Evolutionary conservation across 2,113 vertebrate species (phyloP).

Genomic region (Oxygymnocypris stewartii): DNA sequence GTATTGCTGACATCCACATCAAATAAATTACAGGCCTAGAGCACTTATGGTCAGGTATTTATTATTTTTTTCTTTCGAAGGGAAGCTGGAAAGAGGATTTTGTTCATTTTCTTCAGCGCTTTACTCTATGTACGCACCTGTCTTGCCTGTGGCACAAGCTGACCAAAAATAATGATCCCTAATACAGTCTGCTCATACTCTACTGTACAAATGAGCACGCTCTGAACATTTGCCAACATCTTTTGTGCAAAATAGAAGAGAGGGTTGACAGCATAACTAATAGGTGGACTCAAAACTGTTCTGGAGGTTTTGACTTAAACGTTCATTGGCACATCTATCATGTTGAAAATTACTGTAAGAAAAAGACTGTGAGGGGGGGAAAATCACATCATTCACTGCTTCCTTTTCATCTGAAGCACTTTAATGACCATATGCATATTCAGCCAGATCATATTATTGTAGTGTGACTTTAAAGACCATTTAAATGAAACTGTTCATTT

Average conservation of each 20-base stretch:
- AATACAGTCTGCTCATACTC: slow-evolving; percentile 14
- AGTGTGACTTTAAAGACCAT: background rate
- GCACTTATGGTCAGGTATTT: slow-evolving; percentile 57
- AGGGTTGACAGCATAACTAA: slow-evolving; percentile 16
- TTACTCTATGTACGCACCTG: slow-evolving; percentile 48
- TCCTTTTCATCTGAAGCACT: background rate
- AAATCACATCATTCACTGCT: background rate
- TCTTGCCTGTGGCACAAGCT: slow-evolving; percentile 41
- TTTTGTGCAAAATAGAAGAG: slow-evolving; percentile 10
- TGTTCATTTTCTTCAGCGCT: slow-evolving; percentile 37
- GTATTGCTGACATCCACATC: slow-evolving; percentile 65
- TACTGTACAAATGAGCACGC: slow-evolving; percentile 21
- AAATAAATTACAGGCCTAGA: slow-evolving; percentile 66
- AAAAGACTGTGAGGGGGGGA: background rate
- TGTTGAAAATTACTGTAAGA: background rate
- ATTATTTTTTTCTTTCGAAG: slow-evolving; percentile 22
- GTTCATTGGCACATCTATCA: slow-evolving; percentile 11
- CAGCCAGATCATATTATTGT: slow-evolving; percentile 11
- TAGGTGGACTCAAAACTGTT: slow-evolving; percentile 11
- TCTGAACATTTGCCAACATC: slow-evolving; percentile 3
- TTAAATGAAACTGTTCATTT: slow-evolving; percentile 51
- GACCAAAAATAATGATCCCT: slow-evolving; percentile 6
- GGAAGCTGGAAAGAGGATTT: slow-evolving; percentile 1
- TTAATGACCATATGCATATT: background rate
- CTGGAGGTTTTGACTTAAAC: slow-evolving; percentile 22